Conservation (phyloP, 2,113 vertebrate species). For the Butastur rufipennis region DNA sequence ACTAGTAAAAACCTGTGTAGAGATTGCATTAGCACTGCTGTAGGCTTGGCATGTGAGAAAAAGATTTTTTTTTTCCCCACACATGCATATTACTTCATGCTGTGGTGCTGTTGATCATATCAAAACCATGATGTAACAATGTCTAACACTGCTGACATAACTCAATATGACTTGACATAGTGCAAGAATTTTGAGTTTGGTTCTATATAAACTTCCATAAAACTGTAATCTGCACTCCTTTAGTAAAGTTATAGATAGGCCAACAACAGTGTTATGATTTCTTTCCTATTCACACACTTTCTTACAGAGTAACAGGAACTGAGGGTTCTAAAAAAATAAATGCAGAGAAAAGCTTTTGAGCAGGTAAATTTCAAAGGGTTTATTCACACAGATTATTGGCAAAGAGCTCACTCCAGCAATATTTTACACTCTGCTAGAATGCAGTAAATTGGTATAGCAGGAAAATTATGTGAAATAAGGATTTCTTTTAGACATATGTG, state of each 20-base stretch:
- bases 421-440: not conserved
- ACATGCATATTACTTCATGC: not conserved
- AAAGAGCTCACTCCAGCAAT: not conserved
- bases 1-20: not conserved
- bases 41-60: not conserved
- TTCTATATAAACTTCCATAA: not conserved
- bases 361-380: not conserved
- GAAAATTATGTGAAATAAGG: not conserved
- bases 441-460: not conserved
- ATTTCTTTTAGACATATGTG: not conserved
- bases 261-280: not conserved
- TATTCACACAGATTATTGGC: not conserved
- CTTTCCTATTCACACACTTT: not conserved
- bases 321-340: not conserved
- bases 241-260: not conserved
- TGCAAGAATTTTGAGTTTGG: not conserved
- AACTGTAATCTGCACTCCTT: not conserved
- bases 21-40: not conserved
- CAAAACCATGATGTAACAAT: not conserved
- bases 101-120: not conserved
- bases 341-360: not conserved
- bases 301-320: not conserved
- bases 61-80: not conserved
- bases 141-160: not conserved
- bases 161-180: not conserved